These are phyloP conservation scores for Lichenostomus cassidix DNA, from an alignment of 2,113 vertebrate genomes.

Conservation along the genomic window DNA sequence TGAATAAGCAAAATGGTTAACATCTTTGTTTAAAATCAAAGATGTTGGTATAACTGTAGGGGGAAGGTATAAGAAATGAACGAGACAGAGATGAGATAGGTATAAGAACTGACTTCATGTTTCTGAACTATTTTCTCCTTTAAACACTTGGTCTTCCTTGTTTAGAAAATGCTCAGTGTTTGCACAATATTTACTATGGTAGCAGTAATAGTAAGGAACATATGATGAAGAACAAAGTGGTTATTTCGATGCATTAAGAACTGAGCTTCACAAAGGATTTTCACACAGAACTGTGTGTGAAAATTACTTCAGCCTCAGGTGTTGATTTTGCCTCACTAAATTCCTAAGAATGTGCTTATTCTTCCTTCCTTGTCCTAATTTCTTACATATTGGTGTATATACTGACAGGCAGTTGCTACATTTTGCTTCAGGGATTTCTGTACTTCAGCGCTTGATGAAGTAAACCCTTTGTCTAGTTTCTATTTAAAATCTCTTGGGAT, in stretches of 20 bases:
- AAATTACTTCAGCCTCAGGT: not conserved
- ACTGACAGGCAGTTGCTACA: not conserved
- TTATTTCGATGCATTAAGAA: not conserved
- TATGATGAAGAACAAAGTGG: not conserved
- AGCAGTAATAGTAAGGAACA: not conserved
- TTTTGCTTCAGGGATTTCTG: not conserved
- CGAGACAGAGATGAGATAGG: not conserved
- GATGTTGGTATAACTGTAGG: not conserved
- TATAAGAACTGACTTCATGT: not conserved
- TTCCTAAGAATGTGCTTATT: not conserved
- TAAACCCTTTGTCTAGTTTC: not conserved
- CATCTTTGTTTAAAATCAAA: not conserved
- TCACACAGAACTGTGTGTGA: not conserved
- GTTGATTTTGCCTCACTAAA: not conserved
- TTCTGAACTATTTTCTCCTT: not conserved
- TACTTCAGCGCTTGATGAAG: not conserved
- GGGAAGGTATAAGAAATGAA: not conserved
- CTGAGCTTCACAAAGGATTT: not conserved
- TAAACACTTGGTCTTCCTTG: not conserved
- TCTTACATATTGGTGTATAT: not conserved
- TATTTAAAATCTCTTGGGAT: not conserved
- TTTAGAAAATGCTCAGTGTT: not conserved
- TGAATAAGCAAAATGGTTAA: not conserved
- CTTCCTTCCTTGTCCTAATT: not conserved
- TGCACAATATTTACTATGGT: not conserved